A percentile compares a stretch with the other conserved stretches of the same genome.
phyloP scores from a whole-genome alignment of 2,797 vertebrate species.

The Loriculus beryllinus region DNA sequence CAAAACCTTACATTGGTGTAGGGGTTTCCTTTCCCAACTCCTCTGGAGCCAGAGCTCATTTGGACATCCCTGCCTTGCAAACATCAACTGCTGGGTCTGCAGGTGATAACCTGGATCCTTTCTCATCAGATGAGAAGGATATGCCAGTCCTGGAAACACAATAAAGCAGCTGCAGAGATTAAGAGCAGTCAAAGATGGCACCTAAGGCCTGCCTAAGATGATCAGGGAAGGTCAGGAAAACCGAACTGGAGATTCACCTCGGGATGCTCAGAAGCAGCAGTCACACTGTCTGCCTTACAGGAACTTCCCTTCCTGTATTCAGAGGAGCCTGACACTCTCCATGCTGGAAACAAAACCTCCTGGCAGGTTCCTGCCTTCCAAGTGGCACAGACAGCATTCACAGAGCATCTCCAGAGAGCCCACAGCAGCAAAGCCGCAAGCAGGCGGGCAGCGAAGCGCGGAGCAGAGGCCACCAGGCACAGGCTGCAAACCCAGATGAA shows the following conservation, averaged over 20 bases:
- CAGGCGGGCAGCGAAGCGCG: neutral
- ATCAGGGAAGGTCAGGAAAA: neutral
- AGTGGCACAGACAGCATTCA: neutral
- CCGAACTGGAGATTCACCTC: neutral
- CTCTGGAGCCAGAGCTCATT: neutral
- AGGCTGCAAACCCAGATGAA: neutral
- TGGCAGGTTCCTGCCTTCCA: neutral
- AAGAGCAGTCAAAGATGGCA: neutral
- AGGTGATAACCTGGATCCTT: neutral
- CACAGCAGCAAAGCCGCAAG: neutral
- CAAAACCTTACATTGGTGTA: neutral
- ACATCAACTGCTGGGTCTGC: neutral
- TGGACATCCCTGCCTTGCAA: neutral
- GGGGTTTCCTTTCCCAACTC: neutral
- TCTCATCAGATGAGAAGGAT: neutral
- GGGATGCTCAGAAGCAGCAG: neutral
- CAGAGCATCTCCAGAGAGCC: conserved; percentile 22
- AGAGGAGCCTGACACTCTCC: neutral
- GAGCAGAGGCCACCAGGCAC: neutral
- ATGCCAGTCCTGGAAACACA: neutral
- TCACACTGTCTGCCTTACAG: neutral
- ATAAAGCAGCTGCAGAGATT: neutral
- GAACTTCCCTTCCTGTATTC: neutral
- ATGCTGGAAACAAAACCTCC: neutral
- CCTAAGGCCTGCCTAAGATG: neutral